phyloP scores from a whole-genome alignment of 2,888 invertebrate genomes.

The Nymphalis urticae region DNA sequence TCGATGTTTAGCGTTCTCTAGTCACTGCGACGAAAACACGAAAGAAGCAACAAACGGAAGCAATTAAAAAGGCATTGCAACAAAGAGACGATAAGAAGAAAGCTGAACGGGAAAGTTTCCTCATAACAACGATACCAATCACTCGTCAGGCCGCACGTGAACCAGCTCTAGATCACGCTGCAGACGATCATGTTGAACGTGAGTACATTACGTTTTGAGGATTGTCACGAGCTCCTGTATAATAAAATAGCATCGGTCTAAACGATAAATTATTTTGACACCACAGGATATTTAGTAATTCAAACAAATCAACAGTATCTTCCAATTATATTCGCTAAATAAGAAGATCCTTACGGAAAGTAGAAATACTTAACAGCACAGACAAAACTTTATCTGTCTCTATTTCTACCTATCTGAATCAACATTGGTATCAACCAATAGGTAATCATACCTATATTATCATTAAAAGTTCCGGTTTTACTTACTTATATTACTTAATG shows the following conservation, averaged over 20 bases:
- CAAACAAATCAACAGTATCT: too few relatives aligned
- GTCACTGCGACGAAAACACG: slow-evolving; percentile 99
- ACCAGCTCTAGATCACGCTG: slow-evolving; percentile 92
- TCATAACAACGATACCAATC: slow-evolving; percentile 97
- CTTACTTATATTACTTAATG: too few relatives aligned
- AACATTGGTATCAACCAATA: too few relatives aligned
- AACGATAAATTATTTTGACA: too few relatives aligned
- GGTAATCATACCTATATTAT: too few relatives aligned
- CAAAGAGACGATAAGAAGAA: slow-evolving; percentile 97
- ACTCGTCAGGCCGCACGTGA: slow-evolving; percentile 97
- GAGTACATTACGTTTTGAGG: slow-evolving; percentile 37
- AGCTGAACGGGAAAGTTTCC: slow-evolving; percentile 96
- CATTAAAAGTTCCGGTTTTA: too few relatives aligned
- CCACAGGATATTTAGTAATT: too few relatives aligned
- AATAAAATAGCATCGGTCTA: background rate
- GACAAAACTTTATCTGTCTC: too few relatives aligned
- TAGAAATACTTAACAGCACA: too few relatives aligned
- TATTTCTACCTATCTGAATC: too few relatives aligned
- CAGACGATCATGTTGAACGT: slow-evolving; percentile 94
- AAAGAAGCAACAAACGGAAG: slow-evolving; percentile 99
- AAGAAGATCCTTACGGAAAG: too few relatives aligned
- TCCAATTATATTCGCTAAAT: too few relatives aligned
- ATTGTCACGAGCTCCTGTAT: background rate
- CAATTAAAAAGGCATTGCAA: slow-evolving; percentile 96
- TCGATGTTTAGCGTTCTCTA: slow-evolving; percentile 86